Evolutionary conservation across 2,113 vertebrate genomes (phyloP).

Genomic region (Pseudorhombus dupliciocellatus): DNA sequence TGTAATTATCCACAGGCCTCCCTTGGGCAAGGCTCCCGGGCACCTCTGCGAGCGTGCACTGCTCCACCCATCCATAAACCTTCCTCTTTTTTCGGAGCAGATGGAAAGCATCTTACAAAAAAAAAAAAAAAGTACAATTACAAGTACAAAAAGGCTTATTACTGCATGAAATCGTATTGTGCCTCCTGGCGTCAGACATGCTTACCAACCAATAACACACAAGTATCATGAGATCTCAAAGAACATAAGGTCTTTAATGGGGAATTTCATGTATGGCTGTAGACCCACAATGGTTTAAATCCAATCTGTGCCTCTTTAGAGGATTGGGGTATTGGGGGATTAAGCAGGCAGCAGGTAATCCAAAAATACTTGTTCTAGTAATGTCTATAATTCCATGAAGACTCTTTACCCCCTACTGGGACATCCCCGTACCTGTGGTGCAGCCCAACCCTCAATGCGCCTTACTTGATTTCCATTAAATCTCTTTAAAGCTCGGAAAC

Average conservation of each 20-base stretch:
- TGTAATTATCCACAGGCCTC: slow-evolving; percentile 75
- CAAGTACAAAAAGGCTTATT: slow-evolving; percentile 11
- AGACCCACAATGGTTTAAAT: slow-evolving; percentile 42
- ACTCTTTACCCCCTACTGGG: slow-evolving; percentile 50
- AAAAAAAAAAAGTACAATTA: neutral
- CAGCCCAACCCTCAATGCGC: slow-evolving; percentile 16
- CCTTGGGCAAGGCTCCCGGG: slow-evolving; percentile 62
- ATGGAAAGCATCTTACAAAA: slow-evolving; percentile 13
- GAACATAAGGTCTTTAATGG: neutral
- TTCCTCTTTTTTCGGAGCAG: slow-evolving; percentile 37
- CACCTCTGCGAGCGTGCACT: slow-evolving; percentile 50
- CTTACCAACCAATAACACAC: slow-evolving; percentile 11
- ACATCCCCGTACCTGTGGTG: slow-evolving; percentile 27
- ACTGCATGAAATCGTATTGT: neutral
- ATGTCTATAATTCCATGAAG: slow-evolving; percentile 59
- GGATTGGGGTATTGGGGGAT: slow-evolving; percentile 58
- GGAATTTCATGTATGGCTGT: slow-evolving; percentile 32
- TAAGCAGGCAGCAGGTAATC: slow-evolving; percentile 57
- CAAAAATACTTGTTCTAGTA: slow-evolving; percentile 60
- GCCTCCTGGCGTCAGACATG: slow-evolving; percentile 6
- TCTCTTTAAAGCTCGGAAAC: slow-evolving; percentile 13
- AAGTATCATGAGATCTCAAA: slow-evolving; percentile 6
- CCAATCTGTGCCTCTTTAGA: slow-evolving; percentile 52
- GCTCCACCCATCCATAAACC: slow-evolving; percentile 49
- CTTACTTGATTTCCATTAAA: slow-evolving; percentile 39